Base-by-base conservation (phyloP, 2,888 invertebrate species). In the Panzeria rudis region DNA sequence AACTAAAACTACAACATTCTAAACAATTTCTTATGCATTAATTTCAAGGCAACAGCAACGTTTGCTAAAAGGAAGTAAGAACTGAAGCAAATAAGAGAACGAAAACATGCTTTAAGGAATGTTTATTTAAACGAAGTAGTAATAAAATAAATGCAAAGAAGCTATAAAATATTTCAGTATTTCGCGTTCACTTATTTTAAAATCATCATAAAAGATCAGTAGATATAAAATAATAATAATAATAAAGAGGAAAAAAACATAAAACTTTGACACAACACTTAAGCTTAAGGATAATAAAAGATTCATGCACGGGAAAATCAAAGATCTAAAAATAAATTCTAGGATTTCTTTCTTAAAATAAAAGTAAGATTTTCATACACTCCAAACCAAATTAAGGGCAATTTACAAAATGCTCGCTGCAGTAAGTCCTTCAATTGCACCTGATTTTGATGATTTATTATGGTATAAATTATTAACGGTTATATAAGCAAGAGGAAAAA, bases 281-380 rank as follows among this genome's bases (percentile, higher is more conserved):
- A 72, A 81, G 68, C 62, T 77, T 54, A 62, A 73, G 61, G 68
- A 84, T 77, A 73, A 72, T 77, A 84, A 68, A 84, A 73, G 73
- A 59, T 62, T 68, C 68, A 52, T 73, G 54, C 2, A 25, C 0
- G 41, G 3, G 0, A 20, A 44, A 62, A 7, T 8, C 59, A 73
- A 59, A 50, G 20, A 9, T 72, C 54, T 50, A 47, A 71, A 52
- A 64, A 64, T 80, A 15, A 20, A 25, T 72, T 64, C 8, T 20
- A 13, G 17, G 13, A n/a, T 29, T 56, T 1, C 17, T 29, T 59
- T 29, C 25, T 54, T 68, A 6, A 44, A 44, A 44, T 0, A 44
- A n/a, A 44, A 11, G n/a, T n/a, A 20, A 50, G 3, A 50, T 44
- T 29, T 44, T 20, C 9, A 5, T 32, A 20, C 4, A 17, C 13